These are phyloP conservation scores for Manis pentadactyla DNA, from an alignment of 2,797 vertebrate species.

Conservation along the genomic window DNA sequence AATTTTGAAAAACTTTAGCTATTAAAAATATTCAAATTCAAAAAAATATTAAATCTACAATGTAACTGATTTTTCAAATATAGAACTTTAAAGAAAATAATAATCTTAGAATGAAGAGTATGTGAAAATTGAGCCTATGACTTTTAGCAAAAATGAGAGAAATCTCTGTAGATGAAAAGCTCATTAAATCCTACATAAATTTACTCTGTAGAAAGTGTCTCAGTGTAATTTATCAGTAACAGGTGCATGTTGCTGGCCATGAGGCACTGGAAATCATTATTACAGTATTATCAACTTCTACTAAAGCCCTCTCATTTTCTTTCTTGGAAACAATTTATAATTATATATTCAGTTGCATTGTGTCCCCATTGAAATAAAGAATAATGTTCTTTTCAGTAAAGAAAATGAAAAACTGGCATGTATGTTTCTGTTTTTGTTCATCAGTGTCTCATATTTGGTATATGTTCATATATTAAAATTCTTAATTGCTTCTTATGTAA, in stretches of 20 bases:
- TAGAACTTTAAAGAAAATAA: conserved; percentile 72
- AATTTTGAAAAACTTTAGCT: background rate
- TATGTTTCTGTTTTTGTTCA: background rate
- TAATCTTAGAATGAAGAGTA: background rate
- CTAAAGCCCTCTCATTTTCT: conserved; percentile 12
- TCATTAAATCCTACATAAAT: conserved; percentile 59
- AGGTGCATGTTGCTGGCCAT: conserved; percentile 58
- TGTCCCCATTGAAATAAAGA: background rate
- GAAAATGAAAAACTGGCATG: conserved; percentile 1
- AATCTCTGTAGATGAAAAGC: conserved; percentile 64
- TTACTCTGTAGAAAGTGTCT: conserved; percentile 52
- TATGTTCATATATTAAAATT: conserved; percentile 46
- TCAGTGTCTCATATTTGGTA: background rate
- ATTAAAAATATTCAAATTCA: background rate
- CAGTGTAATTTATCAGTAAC: background rate
- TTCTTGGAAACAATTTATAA: conserved; percentile 46
- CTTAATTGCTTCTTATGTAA: background rate
- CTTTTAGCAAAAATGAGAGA: conserved; percentile 72
- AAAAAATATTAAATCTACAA: background rate
- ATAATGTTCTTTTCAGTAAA: conserved; percentile 59
- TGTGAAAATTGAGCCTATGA: conserved; percentile 37
- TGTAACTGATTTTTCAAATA: conserved; percentile 31
- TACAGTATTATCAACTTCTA: conserved; percentile 19
- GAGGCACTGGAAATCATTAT: conserved; percentile 55
- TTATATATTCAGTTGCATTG: conserved; percentile 49